phyloP scores from a whole-genome alignment of 2,888 invertebrate genomes.

The Pammene aurita region DNA sequence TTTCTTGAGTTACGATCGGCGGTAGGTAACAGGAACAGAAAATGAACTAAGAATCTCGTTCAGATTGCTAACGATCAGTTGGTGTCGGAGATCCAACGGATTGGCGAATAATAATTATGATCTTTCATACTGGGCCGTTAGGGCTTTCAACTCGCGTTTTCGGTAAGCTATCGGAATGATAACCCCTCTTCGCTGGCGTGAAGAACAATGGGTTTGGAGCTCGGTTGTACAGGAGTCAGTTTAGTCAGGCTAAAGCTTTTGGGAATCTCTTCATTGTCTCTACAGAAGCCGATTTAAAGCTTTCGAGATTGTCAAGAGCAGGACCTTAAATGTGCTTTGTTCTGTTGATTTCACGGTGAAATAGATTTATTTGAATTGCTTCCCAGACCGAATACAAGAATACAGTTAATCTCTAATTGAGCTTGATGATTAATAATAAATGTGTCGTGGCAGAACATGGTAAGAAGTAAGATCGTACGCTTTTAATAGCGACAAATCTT shows the following conservation, averaged over 20 bases:
- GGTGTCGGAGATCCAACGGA: no score
- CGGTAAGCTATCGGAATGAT: neutral
- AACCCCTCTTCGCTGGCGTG: neutral
- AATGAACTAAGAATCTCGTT: no score
- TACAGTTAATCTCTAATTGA: neutral
- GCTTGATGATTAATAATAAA: no score
- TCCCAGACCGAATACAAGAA: no score
- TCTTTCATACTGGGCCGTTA: neutral
- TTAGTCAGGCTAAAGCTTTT: neutral
- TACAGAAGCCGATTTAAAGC: neutral
- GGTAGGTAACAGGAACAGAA: no score
- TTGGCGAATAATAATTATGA: neutral
- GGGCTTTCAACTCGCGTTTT: neutral
- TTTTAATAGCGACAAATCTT: no score
- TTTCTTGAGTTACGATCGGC: no score
- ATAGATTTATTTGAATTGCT: neutral
- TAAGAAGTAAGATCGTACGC: no score
- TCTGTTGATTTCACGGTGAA: no score
- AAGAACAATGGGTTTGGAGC: slow-evolving; percentile 12
- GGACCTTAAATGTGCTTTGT: neutral
- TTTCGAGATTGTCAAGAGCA: neutral
- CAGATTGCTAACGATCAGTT: no score
- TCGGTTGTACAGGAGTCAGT: slow-evolving; percentile 6
- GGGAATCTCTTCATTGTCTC: slow-evolving; percentile 11
- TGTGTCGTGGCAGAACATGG: no score